Conservation (phyloP, 2,888 invertebrate genomes). For the Sympetrum striolatum region DNA sequence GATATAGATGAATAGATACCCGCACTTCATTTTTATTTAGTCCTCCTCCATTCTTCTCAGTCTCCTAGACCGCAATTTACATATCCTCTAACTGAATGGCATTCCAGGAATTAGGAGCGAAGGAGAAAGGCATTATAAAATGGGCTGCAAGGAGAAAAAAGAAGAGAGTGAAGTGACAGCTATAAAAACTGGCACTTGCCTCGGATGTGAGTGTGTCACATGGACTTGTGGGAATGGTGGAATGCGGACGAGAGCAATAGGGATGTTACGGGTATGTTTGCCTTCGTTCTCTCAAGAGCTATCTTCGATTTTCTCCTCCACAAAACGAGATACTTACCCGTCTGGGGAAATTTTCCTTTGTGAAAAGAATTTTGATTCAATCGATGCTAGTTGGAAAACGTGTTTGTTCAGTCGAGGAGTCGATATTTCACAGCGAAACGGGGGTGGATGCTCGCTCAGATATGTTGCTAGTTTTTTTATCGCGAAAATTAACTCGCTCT, state of each 20-base stretch:
- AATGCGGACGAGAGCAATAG: background rate
- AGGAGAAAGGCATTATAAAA: background rate
- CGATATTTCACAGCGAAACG: no score
- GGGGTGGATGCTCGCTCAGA: no score
- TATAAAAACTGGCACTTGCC: background rate
- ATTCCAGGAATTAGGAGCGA: background rate
- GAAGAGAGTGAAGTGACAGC: background rate
- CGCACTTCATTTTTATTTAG: background rate
- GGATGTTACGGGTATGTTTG: background rate
- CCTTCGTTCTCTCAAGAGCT: background rate
- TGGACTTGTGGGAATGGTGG: background rate
- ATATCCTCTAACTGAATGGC: background rate
- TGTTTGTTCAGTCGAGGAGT: no score
- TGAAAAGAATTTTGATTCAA: background rate
- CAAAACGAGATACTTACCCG: background rate
- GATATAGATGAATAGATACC: no score
- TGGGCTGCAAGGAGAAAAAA: background rate
- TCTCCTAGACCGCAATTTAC: background rate
- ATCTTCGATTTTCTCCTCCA: background rate
- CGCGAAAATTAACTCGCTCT: no score
- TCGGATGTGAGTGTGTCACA: background rate
- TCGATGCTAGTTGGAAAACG: background rate
- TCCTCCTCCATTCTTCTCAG: background rate
- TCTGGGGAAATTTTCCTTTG: background rate
- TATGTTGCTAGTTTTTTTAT: no score